Evolutionary conservation across 2,797 vertebrate species (phyloP).

Genomic region (Tangara arthus): DNA sequence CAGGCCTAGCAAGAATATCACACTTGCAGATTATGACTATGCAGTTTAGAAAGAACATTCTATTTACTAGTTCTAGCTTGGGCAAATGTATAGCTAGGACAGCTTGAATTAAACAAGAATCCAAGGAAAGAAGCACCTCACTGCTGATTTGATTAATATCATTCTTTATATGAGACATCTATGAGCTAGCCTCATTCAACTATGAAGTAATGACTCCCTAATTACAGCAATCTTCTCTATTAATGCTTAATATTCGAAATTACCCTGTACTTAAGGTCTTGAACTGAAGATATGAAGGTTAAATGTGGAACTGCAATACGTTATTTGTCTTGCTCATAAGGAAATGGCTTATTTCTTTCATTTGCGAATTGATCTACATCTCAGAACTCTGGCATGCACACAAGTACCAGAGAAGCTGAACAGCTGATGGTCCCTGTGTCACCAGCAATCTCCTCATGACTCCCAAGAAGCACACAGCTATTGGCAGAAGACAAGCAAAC

Average conservation of each 20-base stretch:
- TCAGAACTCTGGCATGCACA: neutral
- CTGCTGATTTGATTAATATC: neutral
- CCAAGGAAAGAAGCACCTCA: neutral
- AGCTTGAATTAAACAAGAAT: neutral
- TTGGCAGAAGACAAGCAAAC: neutral
- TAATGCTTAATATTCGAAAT: slow-evolving; percentile 35
- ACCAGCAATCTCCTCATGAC: neutral
- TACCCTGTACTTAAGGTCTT: slow-evolving; percentile 15
- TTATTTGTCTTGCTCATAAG: neutral
- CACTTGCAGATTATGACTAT: rapidly evolving
- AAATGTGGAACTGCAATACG: neutral
- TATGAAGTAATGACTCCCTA: neutral
- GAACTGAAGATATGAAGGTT: neutral
- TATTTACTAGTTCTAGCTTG: neutral
- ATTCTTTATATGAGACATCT: neutral
- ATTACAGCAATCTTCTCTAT: slow-evolving; percentile 23
- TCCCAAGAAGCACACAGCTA: neutral
- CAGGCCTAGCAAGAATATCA: neutral
- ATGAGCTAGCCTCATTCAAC: neutral
- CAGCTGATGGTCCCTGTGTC: rapidly evolving
- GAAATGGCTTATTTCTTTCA: neutral
- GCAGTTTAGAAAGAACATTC: neutral
- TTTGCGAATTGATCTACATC: neutral
- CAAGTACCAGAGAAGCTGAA: neutral
- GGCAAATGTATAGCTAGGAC: neutral